Percentiles rank a stretch among this genome's conserved stretches.
Conservation (phyloP, 1,140 invertebrate genomes). For the Ceratosolen solmsi region DNA sequence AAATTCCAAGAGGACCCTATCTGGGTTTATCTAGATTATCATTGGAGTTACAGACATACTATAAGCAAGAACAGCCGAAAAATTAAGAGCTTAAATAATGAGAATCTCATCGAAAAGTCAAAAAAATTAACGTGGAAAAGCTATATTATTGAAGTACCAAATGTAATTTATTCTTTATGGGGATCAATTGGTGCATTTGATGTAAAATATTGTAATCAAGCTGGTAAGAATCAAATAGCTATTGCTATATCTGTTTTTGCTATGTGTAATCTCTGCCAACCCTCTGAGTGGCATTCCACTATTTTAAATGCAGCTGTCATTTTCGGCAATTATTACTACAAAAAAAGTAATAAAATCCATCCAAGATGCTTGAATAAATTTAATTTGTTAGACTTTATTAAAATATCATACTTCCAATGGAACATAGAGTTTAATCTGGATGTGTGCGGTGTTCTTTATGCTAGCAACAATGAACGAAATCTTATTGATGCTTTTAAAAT, state of each 20-base stretch:
- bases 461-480: slow-evolving; percentile 45
- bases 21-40: slow-evolving; percentile 70
- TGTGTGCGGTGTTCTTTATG: slow-evolving; percentile 64
- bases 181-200: slow-evolving; percentile 66
- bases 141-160: slow-evolving; percentile 64
- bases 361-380: slow-evolving; percentile 59
- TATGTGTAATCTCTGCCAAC: slow-evolving; percentile 63
- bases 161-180: slow-evolving; percentile 68
- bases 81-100: slow-evolving; percentile 42
- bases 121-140: slow-evolving; percentile 61
- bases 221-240: slow-evolving; percentile 65
- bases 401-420: slow-evolving; percentile 65
- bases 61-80: slow-evolving; percentile 34
- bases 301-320: slow-evolving; percentile 67
- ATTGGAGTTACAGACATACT: slow-evolving; percentile 65
- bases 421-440: slow-evolving; percentile 58
- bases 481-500: slow-evolving; percentile 38
- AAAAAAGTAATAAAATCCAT: slow-evolving; percentile 59
- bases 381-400: slow-evolving; percentile 60
- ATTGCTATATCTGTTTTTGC: slow-evolving; percentile 63
- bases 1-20: slow-evolving; percentile 68
- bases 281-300: slow-evolving; percentile 64
- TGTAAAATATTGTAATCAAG: slow-evolving; percentile 58
- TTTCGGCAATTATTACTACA: slow-evolving; percentile 66
- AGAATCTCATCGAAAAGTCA: not conserved